Evolutionary conservation across 2,797 vertebrate species (phyloP).

Genomic region (Strix occidentalis): DNA sequence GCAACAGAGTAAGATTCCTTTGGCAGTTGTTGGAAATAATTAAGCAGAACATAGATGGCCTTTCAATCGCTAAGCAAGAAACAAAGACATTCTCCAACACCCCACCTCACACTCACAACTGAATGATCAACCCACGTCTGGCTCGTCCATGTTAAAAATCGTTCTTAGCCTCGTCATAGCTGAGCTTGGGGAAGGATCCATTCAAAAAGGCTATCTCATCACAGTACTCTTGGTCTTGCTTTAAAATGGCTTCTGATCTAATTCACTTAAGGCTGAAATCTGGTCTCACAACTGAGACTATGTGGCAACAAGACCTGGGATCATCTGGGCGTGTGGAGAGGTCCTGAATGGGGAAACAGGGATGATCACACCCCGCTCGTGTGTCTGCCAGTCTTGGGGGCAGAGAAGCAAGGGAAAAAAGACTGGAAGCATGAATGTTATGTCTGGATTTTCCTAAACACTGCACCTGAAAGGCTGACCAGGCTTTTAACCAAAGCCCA

Average conservation of each 20-base stretch:
- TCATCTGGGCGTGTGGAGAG: neutral
- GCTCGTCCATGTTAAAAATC: neutral
- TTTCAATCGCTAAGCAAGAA: slow-evolving; percentile 10
- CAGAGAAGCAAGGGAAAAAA: neutral
- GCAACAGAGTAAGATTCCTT: slow-evolving; percentile 30
- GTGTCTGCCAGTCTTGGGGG: neutral
- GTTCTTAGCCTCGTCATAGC: neutral
- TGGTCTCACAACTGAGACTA: neutral
- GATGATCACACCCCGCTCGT: neutral
- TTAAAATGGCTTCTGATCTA: slow-evolving; percentile 57
- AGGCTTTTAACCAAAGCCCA: neutral
- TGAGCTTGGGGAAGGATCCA: neutral
- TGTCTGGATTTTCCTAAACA: neutral
- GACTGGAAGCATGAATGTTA: neutral
- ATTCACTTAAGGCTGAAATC: neutral
- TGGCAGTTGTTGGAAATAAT: slow-evolving; percentile 51
- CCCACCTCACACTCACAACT: neutral
- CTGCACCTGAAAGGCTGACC: neutral
- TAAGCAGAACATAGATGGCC: neutral
- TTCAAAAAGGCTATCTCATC: slow-evolving; percentile 23
- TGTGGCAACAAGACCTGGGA: neutral
- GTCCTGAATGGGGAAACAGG: neutral
- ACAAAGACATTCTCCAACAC: neutral
- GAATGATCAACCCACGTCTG: neutral
- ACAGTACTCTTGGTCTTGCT: neutral